Percentiles rank a stretch among this genome's conserved stretches.
These are phyloP conservation scores for Cairina moschata DNA, from an alignment of 2,113 vertebrate genomes.

Conservation along the genomic window DNA sequence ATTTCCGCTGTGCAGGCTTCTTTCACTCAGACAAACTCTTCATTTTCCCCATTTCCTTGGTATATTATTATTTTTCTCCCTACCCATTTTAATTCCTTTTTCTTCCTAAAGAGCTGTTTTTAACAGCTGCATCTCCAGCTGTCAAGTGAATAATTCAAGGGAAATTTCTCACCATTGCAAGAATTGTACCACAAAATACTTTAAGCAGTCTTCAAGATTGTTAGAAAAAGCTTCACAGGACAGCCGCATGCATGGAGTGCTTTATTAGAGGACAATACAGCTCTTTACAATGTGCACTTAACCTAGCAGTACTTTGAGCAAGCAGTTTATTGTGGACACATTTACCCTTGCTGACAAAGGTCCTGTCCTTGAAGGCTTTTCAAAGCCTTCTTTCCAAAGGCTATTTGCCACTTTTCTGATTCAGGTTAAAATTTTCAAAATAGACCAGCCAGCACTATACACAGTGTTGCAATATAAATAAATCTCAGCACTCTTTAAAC, in stretches of 20 bases:
- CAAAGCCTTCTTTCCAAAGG: constrained; percentile 7
- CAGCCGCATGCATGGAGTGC: constrained; percentile 22
- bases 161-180: constrained; percentile 57
- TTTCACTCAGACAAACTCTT: constrained; percentile 2
- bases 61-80: constrained; percentile 57
- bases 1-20: neutral
- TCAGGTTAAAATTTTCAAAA: neutral
- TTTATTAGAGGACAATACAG: constrained; percentile 45
- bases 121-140: constrained; percentile 63
- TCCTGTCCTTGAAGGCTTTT: neutral
- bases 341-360: neutral
- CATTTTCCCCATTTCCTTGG: constrained; percentile 7
- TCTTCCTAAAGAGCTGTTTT: constrained; percentile 61
- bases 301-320: neutral
- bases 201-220: constrained; percentile 40
- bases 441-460: neutral
- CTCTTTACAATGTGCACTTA: neutral
- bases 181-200: constrained; percentile 63
- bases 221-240: constrained; percentile 43
- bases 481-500: neutral
- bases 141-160: constrained; percentile 66
- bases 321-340: neutral
- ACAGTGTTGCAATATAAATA: neutral
- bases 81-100: constrained; percentile 62
- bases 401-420: neutral